These are phyloP conservation scores for Muntiacus muntjak DNA, from an alignment of 2,113 vertebrate genomes.

Conservation along the genomic window DNA sequence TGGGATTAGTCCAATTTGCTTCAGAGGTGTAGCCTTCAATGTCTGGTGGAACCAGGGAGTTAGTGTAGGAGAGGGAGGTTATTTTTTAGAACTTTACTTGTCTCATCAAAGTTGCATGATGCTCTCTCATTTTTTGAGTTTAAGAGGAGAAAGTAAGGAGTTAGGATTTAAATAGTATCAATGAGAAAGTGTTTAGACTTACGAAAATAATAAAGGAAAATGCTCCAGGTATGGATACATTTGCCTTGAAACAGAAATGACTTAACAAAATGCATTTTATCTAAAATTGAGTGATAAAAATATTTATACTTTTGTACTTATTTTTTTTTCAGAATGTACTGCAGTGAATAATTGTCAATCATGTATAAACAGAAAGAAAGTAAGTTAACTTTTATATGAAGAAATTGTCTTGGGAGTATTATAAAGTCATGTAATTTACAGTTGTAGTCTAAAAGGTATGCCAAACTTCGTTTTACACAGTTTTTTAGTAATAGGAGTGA, in stretches of 20 bases:
- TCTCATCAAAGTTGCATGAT: neutral
- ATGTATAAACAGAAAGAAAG: constrained; percentile 16
- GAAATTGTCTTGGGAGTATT: constrained; percentile 2
- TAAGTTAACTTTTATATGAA: constrained; percentile 55
- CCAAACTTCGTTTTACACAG: neutral
- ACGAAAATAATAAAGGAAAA: neutral
- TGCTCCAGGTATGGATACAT: neutral
- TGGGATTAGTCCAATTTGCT: neutral
- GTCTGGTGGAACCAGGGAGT: neutral
- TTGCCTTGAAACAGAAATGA: neutral
- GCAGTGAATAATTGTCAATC: neutral
- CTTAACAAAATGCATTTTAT: constrained; percentile 9
- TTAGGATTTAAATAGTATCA: neutral
- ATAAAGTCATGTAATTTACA: neutral
- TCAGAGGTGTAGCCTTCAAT: neutral
- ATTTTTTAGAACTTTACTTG: neutral
- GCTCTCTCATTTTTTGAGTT: neutral
- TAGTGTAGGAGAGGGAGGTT: neutral
- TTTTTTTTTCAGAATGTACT: constrained; percentile 51
- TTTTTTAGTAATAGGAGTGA: neutral
- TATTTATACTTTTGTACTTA: constrained; percentile 41
- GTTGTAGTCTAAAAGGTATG: neutral
- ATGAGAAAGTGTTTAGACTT: neutral
- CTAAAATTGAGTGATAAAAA: neutral
- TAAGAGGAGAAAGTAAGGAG: neutral